Base-by-base conservation (phyloP, 2,888 invertebrate genomes). In the Auanema sp. region DNA sequence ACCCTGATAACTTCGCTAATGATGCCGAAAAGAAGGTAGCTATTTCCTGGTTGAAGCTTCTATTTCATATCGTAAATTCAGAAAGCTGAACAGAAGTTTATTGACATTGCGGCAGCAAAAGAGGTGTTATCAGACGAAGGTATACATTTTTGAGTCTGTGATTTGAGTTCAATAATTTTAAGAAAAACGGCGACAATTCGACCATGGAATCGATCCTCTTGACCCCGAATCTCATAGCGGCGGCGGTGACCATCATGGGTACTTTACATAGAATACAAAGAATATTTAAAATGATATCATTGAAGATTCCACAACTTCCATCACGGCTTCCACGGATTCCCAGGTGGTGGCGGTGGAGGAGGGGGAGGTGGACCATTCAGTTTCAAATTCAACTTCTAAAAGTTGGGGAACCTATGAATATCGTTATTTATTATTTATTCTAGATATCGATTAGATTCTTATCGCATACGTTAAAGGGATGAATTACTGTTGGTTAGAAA, bases 31-130 rank as follows among this genome's bases (percentile, higher is more conserved):
- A 74, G 65, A 74, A 74, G 25, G 21, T 24, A 49, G 14, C 12
- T 50, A 5, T 4, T 23, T 5, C 6, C 8, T 6, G 2, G 24
- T 18, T n/a, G 50, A 3, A 3, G 18, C 5, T 96, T 90, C 85
- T 89, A 88, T 60, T 89, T 88, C 56, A 91, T 91, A 68, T 92
- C 92, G 84, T 85, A 87, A 21, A 96, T 96, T 87, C 92, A 93
- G 84, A 87, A 90, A 57, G 98, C 98, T 0, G 92, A 98, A 86
- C 94, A 94, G 86, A 94, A 91, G 86, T 98, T 98, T 85, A 95
- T 98, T 70, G 97, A 98, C 85, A 91, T 98, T 81, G 98, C 97
- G 2, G 93, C 96, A 47, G 98, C 98, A 59, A 99, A 99, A 86
- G 98, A 98, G 88, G 95, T 94, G 18, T 85, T 90, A 14, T 87